phyloP scores from a whole-genome alignment of 2,797 vertebrate species.

The Amazonetta brasiliensis region DNA sequence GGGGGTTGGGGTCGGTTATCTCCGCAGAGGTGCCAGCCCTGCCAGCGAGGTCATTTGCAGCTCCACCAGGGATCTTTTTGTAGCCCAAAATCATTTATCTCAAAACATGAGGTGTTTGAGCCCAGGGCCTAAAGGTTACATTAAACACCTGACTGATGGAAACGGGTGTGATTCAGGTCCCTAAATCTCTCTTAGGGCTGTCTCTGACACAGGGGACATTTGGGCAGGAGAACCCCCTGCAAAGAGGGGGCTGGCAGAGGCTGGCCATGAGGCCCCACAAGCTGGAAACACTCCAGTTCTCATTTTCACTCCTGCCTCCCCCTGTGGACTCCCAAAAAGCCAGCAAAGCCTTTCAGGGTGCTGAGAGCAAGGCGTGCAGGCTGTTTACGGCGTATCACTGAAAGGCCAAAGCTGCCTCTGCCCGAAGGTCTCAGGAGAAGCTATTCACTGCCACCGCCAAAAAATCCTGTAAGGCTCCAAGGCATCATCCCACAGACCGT shows the following conservation, averaged over 20 bases:
- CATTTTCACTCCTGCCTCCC: background rate
- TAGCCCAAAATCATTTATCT: background rate
- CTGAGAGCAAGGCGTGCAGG: background rate
- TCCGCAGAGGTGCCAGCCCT: background rate
- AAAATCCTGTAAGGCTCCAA: background rate
- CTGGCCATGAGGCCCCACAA: background rate
- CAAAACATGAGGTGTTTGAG: background rate
- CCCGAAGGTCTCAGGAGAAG: background rate
- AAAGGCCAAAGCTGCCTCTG: background rate
- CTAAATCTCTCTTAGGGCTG: rapidly evolving
- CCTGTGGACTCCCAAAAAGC: background rate
- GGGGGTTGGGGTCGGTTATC: no score
- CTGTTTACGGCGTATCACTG: rapidly evolving
- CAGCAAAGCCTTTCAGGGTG: background rate
- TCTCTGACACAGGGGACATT: background rate
- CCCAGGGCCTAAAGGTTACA: background rate
- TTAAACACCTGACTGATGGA: background rate
- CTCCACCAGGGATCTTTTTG: background rate
- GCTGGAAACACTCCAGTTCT: background rate
- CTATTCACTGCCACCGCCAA: background rate
- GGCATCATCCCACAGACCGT: background rate
- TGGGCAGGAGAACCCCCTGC: background rate
- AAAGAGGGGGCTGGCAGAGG: background rate
- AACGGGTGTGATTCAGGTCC: background rate
- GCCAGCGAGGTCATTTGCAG: background rate